phyloP scores from a whole-genome alignment of 1,140 invertebrate species.

The Marisa cornuarietis region DNA sequence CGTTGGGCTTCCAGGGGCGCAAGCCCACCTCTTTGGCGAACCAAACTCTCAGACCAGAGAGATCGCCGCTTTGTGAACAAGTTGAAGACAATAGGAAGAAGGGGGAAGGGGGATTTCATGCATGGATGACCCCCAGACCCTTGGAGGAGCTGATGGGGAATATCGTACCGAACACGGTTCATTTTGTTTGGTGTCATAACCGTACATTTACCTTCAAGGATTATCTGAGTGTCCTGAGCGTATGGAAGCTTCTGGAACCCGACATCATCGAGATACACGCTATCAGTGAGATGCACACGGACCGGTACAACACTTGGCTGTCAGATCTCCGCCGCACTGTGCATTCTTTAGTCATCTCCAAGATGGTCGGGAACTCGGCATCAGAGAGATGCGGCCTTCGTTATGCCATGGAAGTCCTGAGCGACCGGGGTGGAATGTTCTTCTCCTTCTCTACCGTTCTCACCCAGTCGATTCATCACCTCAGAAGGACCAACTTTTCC shows the following conservation, averaged over 20 bases:
- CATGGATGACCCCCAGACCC: conserved; percentile 32
- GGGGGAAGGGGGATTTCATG: not conserved
- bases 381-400: conserved; percentile 34
- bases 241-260: conserved; percentile 45
- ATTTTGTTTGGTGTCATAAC: conserved; percentile 25
- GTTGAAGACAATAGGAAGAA: not conserved
- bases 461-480: conserved; percentile 26
- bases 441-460: conserved; percentile 39
- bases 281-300: conserved; percentile 10
- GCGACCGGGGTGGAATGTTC: conserved; percentile 50
- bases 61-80: not conserved
- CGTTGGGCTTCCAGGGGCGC: not conserved
- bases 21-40: not conserved
- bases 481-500: conserved; percentile 31
- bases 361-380: conserved; percentile 28
- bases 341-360: conserved; percentile 30
- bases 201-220: conserved; percentile 18
- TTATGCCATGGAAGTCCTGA: conserved; percentile 40
- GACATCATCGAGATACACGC: conserved; percentile 45
- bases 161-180: conserved; percentile 21
- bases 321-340: conserved; percentile 35
- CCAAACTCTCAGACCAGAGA: not conserved
- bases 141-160: conserved; percentile 36
- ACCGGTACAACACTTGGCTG: conserved; percentile 49
- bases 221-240: conserved; percentile 29